phyloP scores from a whole-genome alignment of 2,113 vertebrate genomes.

The Arothron firmamentum region DNA sequence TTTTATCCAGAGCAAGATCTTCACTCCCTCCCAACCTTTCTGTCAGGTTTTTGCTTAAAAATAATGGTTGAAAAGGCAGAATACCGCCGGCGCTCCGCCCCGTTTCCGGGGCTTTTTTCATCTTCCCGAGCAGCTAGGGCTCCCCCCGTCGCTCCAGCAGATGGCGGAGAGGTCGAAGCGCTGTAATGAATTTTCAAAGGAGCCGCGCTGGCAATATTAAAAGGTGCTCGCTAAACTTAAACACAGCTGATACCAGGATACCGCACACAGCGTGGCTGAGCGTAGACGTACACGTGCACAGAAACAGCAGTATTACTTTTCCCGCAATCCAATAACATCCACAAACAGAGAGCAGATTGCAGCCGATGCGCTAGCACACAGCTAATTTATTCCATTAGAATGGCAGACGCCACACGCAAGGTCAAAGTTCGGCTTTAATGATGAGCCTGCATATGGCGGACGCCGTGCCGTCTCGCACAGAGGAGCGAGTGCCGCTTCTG shows the following conservation, averaged over 20 bases:
- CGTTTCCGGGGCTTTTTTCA: slow-evolving; percentile 40
- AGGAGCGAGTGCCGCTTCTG: slow-evolving; percentile 50
- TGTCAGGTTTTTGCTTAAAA: slow-evolving; percentile 25
- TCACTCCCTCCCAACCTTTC: slow-evolving; percentile 39
- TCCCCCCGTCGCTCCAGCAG: slow-evolving; percentile 49
- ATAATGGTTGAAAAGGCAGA: slow-evolving; percentile 22
- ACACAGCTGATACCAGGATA: slow-evolving; percentile 5
- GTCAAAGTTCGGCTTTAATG: slow-evolving; percentile 70
- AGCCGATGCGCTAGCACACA: slow-evolving; percentile 17
- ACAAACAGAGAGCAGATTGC: slow-evolving; percentile 29
- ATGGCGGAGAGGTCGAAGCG: slow-evolving; percentile 66
- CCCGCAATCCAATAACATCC: slow-evolving; percentile 34
- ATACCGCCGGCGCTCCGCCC: slow-evolving; percentile 16
- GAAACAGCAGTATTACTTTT: slow-evolving; percentile 18
- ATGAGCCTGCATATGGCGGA: slow-evolving; percentile 67
- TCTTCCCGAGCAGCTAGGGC: slow-evolving; percentile 59
- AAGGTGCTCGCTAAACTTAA: slow-evolving; percentile 63
- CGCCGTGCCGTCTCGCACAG: slow-evolving; percentile 48
- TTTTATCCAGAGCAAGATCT: slow-evolving; percentile 26
- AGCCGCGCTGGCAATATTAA: slow-evolving; percentile 67
- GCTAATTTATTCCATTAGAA: slow-evolving; percentile 54
- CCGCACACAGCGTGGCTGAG: neutral
- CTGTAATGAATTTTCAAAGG: slow-evolving; percentile 77
- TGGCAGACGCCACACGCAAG: slow-evolving; percentile 40
- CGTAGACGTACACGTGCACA: neutral